These are phyloP conservation scores for Pogona vitticeps DNA, from an alignment of 2,113 vertebrate species.

Conservation along the genomic window DNA sequence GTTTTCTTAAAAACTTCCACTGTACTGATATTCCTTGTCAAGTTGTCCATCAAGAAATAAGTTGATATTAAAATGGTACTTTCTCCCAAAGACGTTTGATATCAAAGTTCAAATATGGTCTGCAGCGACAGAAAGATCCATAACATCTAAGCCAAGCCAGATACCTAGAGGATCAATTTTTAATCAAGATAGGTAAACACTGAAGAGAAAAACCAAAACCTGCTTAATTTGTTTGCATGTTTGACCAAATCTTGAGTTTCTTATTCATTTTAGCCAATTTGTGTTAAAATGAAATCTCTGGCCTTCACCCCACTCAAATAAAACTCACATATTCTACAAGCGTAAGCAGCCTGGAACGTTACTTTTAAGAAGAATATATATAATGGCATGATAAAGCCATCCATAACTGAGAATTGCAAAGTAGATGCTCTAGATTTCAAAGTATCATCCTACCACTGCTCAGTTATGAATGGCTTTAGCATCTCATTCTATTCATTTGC, in stretches of 20 bases:
- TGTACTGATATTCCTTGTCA: conserved; percentile 61
- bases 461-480: too few species aligned
- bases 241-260: conserved; percentile 12
- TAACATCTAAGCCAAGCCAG: conserved; percentile 32
- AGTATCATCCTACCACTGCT: too few species aligned
- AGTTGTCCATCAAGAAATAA: conserved; percentile 53
- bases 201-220: conserved; percentile 30
- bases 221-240: conserved; percentile 28
- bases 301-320: not conserved
- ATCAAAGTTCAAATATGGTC: conserved; percentile 55
- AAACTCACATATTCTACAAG: not conserved
- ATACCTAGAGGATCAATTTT: conserved; percentile 46
- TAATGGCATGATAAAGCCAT: too few species aligned
- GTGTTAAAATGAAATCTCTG: conserved; percentile 9
- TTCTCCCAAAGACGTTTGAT: conserved; percentile 43
- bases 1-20: conserved; percentile 50
- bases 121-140: conserved; percentile 15
- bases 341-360: not conserved
- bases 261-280: conserved; percentile 21
- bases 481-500: too few species aligned
- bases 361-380: too few species aligned
- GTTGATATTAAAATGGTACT: conserved; percentile 59
- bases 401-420: too few species aligned
- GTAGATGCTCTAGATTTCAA: too few species aligned
- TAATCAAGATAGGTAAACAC: conserved; percentile 59